These are phyloP conservation scores for Parauchenoglanis ngamensis DNA, from an alignment of 2,797 vertebrate species.

Conservation along the genomic window DNA sequence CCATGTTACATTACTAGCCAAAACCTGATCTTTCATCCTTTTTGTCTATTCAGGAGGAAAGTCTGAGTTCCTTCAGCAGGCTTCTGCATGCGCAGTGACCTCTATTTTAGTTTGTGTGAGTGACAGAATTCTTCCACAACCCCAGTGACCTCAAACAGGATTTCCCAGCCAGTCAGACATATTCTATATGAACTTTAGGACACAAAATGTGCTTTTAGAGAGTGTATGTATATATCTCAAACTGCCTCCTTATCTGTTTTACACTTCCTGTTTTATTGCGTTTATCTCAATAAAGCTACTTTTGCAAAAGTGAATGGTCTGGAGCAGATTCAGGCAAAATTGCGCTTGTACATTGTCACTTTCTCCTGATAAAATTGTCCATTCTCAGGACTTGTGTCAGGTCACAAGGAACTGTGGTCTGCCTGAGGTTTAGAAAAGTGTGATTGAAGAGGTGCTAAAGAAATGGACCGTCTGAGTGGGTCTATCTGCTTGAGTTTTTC, in stretches of 20 bases:
- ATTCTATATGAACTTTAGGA: conserved; percentile 59
- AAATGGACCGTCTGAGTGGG: background rate
- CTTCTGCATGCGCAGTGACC: background rate
- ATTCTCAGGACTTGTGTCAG: conserved; percentile 15
- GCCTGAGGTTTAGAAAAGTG: background rate
- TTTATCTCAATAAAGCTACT: conserved; percentile 15
- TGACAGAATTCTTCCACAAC: background rate
- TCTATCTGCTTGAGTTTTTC: background rate
- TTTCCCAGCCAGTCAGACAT: conserved; percentile 57
- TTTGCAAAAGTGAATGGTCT: conserved; percentile 14
- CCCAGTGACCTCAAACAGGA: background rate
- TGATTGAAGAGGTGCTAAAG: background rate
- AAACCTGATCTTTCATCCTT: background rate
- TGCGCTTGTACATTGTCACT: background rate
- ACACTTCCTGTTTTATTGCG: background rate
- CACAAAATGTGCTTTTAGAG: background rate
- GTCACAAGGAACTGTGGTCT: background rate
- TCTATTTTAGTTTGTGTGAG: background rate
- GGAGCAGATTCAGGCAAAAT: background rate
- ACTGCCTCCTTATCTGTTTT: background rate
- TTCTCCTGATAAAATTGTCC: background rate
- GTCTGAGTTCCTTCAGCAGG: background rate
- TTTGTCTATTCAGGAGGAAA: background rate
- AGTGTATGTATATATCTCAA: background rate
- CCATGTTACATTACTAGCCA: background rate